Evolutionary conservation across 2,113 vertebrate species (phyloP).

Genomic region (Loxodonta africana): DNA sequence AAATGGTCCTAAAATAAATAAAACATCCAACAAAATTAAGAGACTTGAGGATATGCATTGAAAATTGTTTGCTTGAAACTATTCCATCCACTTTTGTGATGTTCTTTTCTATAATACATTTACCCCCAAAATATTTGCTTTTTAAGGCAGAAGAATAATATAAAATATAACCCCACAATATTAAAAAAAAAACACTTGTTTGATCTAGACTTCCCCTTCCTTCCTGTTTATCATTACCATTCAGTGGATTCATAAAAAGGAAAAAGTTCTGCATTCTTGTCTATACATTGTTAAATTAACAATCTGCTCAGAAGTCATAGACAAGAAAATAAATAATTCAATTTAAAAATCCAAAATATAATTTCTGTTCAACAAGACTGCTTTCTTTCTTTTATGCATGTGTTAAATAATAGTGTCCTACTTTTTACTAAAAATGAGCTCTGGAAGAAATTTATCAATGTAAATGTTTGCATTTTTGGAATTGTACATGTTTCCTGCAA

Average conservation of each 20-base stretch:
- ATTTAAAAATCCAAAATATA: not conserved
- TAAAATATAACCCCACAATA: constrained; percentile 62
- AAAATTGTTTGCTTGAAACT: constrained; percentile 80
- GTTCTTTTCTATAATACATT: constrained; percentile 72
- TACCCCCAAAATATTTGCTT: constrained; percentile 72
- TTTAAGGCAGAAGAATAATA: constrained; percentile 61
- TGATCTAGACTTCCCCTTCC: not conserved
- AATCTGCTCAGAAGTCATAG: constrained; percentile 56
- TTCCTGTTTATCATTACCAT: constrained; percentile 48
- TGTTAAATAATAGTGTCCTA: not conserved
- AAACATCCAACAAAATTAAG: constrained; percentile 76
- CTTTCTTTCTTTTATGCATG: not conserved
- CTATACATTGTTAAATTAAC: not conserved
- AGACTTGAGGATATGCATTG: constrained; percentile 59
- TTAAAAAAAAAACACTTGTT: not conserved
- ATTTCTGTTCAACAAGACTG: not conserved
- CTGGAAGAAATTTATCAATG: not conserved
- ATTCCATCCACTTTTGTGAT: constrained; percentile 75
- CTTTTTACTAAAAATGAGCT: not conserved
- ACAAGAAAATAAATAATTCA: constrained; percentile 43
- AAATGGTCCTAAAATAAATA: constrained; percentile 63
- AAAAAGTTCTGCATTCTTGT: not conserved
- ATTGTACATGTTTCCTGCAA: not conserved
- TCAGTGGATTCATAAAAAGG: constrained; percentile 33
- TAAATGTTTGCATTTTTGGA: not conserved